Evolutionary conservation across 1,140 invertebrate species (phyloP), one percentile per base, ranked within the genome.

Genomic region (Drosophila neocordata): DNA sequence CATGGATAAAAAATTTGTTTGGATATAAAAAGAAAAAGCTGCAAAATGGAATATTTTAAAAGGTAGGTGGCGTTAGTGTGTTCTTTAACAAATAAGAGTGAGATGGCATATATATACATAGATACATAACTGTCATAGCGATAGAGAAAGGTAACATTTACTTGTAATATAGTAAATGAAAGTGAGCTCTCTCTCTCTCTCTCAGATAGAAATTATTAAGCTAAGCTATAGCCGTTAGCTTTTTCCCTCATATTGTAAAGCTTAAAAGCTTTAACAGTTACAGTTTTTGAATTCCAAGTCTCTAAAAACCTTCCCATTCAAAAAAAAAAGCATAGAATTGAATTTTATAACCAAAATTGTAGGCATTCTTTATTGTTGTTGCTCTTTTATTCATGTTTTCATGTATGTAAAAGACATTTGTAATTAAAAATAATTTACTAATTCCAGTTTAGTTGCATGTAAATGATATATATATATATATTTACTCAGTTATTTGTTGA

Each of bases 361-460:
- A 37, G 56, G 72, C 72, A 59, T 51, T 58, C 41, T 18, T 20
- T 41, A 31, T 35, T 13, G 15, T 53, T 31, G 37, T 68, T 18
- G 41, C 13, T 18, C 34, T 4, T 74, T 75, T 74, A 74, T 74
- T 74, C 31, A 27, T 75, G 74, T 75, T 4, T 74, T 75, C 75
- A 74, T 74, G 74, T 35, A 27, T 75, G 74, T 75, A 62, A 75
- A 52, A 58, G 61, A 68, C 37, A 62, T 38, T 59, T 59, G 22
- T 59, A 44, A 15, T 60, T 27, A 18, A 41, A 65, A 66, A 74
- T 51, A 69, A 41, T 73, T 74, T 68, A 41, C 35, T 68, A 13
- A 53, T 8, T 68, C 56, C 34, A 31, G 15, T 61, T 71, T 7
- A 59, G 60, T 65, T 65, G 53, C 55, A 41, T 75, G 72, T 75